A percentile compares a stretch with the other conserved stretches of the same genome.
These are phyloP conservation scores for Chrysolina oricalcia DNA, from an alignment of 2,888 invertebrate species.

Conservation along the genomic window DNA sequence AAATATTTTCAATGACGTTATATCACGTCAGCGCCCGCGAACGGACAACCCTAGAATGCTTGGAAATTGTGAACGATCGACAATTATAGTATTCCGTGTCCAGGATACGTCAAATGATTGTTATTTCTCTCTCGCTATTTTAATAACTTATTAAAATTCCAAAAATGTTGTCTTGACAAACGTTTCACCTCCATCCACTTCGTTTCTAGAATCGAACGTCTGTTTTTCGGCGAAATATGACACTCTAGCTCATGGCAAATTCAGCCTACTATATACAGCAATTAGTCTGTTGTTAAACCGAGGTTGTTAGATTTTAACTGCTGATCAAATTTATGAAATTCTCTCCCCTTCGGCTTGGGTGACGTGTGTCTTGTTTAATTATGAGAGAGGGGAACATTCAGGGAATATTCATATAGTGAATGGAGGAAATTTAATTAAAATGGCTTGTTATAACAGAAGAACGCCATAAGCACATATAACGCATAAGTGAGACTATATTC, in stretches of 20 bases:
- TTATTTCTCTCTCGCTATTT: too few relatives aligned
- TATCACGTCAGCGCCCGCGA: too few relatives aligned
- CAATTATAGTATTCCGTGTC: too few relatives aligned
- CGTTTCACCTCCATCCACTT: not conserved
- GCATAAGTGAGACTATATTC: constrained; percentile 58
- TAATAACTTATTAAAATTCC: too few relatives aligned
- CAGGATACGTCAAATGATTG: too few relatives aligned
- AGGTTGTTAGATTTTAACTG: constrained; percentile 52
- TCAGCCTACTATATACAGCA: constrained; percentile 38
- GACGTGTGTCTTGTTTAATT: constrained; percentile 68
- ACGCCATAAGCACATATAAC: constrained; percentile 59
- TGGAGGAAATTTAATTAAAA: constrained; percentile 68
- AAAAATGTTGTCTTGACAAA: not conserved
- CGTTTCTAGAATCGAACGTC: not conserved
- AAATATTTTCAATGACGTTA: too few relatives aligned
- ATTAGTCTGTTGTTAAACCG: constrained; percentile 50
- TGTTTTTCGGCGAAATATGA: not conserved
- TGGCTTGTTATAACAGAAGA: constrained; percentile 64
- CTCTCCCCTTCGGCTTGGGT: constrained; percentile 61
- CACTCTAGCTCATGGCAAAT: not conserved
- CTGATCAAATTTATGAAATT: constrained; percentile 63
- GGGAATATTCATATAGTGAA: constrained; percentile 66
- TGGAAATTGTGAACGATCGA: too few relatives aligned
- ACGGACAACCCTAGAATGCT: too few relatives aligned
- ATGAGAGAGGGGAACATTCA: constrained; percentile 65